These are phyloP conservation scores for Haliclona indistincta DNA, from an alignment of 37 sponge, comb jelly and placozoan species.

Conservation along the genomic window DNA sequence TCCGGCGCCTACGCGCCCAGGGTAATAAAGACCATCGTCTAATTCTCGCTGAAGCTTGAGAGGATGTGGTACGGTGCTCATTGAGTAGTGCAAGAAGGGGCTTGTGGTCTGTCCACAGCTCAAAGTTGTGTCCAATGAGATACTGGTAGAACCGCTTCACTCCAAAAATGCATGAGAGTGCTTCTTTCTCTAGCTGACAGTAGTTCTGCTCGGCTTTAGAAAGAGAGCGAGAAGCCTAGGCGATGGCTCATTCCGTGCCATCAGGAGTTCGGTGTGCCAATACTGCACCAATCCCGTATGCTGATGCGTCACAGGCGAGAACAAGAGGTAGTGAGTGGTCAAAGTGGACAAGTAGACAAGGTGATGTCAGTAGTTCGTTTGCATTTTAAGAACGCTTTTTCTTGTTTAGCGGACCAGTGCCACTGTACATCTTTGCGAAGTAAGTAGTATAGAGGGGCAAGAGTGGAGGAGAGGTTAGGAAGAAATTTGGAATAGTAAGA, in stretches of 20 bases:
- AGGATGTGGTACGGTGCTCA: background rate
- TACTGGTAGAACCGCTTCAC: constrained; percentile 12
- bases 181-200: constrained; percentile 26
- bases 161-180: constrained; percentile 10
- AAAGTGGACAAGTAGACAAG: constrained; percentile 2
- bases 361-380: constrained; percentile 19
- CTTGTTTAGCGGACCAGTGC: constrained; percentile 1
- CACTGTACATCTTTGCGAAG: background rate
- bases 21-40: constrained; percentile 18
- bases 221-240: constrained; percentile 18
- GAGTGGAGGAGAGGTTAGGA: constrained; percentile 17
- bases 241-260: constrained; percentile 13
- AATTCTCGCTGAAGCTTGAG: constrained; percentile 22
- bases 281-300: constrained; percentile 28
- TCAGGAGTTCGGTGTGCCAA: constrained; percentile 14
- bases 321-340: background rate
- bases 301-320: constrained; percentile 16
- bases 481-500: too few species aligned
- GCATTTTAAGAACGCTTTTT: constrained; percentile 4
- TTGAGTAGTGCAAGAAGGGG: constrained; percentile 25
- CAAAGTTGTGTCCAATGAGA: constrained; percentile 5
- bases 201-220: constrained; percentile 15
- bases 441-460: constrained; percentile 15
- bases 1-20: too few species aligned
- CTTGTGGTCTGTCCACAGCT: constrained; percentile 43